Conservation (phyloP, 2,888 invertebrate species). For the Volucella inflata region DNA sequence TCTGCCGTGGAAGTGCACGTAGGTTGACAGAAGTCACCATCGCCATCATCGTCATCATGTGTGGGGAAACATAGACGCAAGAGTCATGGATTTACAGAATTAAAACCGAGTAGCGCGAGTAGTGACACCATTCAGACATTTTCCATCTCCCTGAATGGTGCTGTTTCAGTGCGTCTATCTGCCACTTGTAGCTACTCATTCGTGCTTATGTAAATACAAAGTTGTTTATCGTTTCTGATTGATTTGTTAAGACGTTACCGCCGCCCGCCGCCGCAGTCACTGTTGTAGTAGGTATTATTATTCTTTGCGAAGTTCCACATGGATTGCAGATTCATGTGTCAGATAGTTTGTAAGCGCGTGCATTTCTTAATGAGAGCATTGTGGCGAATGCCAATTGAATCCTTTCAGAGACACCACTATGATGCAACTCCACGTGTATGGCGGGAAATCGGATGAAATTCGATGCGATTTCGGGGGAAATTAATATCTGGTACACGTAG, state of each 20-base stretch:
- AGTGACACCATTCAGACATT: conserved; percentile 9
- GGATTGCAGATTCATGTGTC: conserved; percentile 23
- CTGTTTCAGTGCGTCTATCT: conserved; percentile 38
- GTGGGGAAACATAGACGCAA: conserved; percentile 8
- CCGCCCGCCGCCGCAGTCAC: too few relatives aligned
- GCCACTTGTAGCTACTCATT: conserved; percentile 16
- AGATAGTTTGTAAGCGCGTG: conserved; percentile 1
- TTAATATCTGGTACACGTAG: conserved; percentile 66
- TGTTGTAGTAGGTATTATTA: conserved; percentile 21
- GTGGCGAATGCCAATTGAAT: conserved; percentile 49
- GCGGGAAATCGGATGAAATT: conserved; percentile 31
- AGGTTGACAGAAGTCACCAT: conserved; percentile 50
- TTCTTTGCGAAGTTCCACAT: conserved; percentile 19
- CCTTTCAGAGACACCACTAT: conserved; percentile 23
- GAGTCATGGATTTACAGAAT: conserved; percentile 3
- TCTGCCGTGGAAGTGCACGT: conserved; percentile 41
- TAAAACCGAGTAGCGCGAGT: conserved; percentile 1
- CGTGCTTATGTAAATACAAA: conserved; percentile 63
- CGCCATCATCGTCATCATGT: conserved; percentile 30
- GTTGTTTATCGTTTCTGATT: conserved; percentile 55
- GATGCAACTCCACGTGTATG: conserved; percentile 68
- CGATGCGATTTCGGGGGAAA: conserved; percentile 27
- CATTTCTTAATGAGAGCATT: conserved; percentile 40
- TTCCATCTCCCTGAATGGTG: background rate
- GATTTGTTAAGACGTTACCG: conserved; percentile 56